Evolutionary conservation across 2,888 invertebrate genomes (phyloP).

Genomic region (Lycophotia porphyrea): DNA sequence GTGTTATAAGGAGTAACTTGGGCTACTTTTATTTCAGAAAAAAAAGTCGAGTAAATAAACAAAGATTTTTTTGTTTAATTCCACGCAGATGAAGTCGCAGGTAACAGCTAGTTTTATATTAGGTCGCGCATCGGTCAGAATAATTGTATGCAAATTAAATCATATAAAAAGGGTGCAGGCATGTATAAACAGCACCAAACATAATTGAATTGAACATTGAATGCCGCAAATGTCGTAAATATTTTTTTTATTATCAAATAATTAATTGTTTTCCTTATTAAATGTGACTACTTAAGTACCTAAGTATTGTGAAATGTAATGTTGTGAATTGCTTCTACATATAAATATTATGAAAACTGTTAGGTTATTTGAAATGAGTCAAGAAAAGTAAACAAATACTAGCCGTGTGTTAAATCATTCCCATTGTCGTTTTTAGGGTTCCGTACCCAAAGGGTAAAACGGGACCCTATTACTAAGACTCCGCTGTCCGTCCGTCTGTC

Average conservation of each 20-base stretch:
- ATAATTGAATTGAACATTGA: constrained; percentile 37
- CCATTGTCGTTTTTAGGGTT: no score
- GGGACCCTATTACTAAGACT: no score
- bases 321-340: neutral
- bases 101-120: neutral
- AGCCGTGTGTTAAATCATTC: no score
- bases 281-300: neutral
- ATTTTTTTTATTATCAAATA: neutral
- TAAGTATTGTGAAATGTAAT: neutral
- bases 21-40: no score
- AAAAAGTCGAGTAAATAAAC: no score
- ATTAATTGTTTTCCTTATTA: constrained; percentile 20
- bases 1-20: no score
- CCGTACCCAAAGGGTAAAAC: no score
- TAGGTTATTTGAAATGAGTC: neutral
- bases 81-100: neutral
- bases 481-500: no score
- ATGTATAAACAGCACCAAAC: constrained; percentile 8
- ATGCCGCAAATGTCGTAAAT: constrained; percentile 11
- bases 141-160: constrained; percentile 61
- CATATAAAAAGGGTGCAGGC: neutral
- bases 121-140: constrained; percentile 9
- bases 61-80: neutral
- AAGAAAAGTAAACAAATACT: neutral
- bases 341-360: constrained; percentile 7